These are phyloP conservation scores for human DNA, from an alignment of 2,113 vertebrate genomes.

Conservation along the genomic window DNA sequence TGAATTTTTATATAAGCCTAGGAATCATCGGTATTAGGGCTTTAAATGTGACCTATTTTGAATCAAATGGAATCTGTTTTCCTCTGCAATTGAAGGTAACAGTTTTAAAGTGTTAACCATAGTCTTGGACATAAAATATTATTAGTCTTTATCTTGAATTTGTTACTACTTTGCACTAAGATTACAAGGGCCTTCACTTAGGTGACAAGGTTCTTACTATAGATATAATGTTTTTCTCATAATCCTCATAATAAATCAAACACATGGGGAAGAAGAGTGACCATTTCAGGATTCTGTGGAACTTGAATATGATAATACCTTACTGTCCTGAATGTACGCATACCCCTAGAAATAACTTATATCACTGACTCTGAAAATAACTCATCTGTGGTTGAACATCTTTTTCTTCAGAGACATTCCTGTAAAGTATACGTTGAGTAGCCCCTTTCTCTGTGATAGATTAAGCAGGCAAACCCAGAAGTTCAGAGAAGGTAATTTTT, in stretches of 20 bases:
- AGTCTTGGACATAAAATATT: neutral
- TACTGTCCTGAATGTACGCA: neutral
- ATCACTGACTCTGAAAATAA: neutral
- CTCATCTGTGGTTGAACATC: neutral
- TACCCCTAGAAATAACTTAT: neutral
- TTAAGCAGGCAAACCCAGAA: neutral
- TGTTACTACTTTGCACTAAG: neutral
- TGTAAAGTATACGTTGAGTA: neutral
- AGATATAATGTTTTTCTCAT: neutral
- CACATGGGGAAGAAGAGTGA: neutral
- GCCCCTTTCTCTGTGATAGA: neutral
- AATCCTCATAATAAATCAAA: neutral
- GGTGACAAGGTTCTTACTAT: neutral
- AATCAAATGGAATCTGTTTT: neutral
- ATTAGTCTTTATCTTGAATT: neutral
- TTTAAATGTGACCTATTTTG: neutral
- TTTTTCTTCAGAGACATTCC: neutral
- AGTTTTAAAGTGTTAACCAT: slow-evolving; percentile 12
- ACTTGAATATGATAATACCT: neutral
- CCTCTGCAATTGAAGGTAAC: neutral
- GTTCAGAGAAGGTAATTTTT: neutral
- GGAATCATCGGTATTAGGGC: neutral
- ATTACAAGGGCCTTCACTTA: neutral
- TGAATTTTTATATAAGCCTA: neutral
- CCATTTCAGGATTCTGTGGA: neutral